Evolutionary conservation across 2,113 vertebrate species (phyloP).

Genomic region (Alethe castanea): DNA sequence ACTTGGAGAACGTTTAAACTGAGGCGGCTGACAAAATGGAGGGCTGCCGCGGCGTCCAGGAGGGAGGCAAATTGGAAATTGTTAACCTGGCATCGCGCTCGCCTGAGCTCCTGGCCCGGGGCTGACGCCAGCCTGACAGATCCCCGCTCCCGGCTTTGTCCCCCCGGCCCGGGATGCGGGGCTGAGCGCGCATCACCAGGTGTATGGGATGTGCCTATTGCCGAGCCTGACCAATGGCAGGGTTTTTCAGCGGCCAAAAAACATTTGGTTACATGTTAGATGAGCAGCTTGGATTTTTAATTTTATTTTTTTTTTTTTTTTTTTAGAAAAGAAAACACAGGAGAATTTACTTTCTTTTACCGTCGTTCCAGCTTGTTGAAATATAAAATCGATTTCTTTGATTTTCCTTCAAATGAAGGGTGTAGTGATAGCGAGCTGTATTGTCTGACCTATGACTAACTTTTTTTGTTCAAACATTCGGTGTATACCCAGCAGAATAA

Average conservation of each 20-base stretch:
- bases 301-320: background rate
- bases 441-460: constrained; percentile 29
- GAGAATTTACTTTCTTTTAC: background rate
- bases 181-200: background rate
- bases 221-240: background rate
- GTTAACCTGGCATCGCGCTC: background rate
- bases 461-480: background rate
- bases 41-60: constrained; percentile 3
- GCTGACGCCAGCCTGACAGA: background rate
- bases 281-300: background rate
- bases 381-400: background rate
- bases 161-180: background rate
- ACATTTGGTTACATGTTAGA: background rate
- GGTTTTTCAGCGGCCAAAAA: background rate
- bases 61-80: background rate
- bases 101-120: fast-evolving
- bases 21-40: constrained; percentile 54
- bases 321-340: background rate
- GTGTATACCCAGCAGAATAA: constrained; percentile 10
- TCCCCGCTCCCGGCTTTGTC: background rate
- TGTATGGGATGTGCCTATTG: background rate
- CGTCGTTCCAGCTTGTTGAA: background rate
- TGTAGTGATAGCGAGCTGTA: background rate
- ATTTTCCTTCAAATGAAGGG: background rate
- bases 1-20: background rate